A percentile compares a stretch with the other conserved stretches of the same genome.
phyloP scores from a whole-genome alignment of 2,888 invertebrate genomes.

The Odontomyia ornata region DNA sequence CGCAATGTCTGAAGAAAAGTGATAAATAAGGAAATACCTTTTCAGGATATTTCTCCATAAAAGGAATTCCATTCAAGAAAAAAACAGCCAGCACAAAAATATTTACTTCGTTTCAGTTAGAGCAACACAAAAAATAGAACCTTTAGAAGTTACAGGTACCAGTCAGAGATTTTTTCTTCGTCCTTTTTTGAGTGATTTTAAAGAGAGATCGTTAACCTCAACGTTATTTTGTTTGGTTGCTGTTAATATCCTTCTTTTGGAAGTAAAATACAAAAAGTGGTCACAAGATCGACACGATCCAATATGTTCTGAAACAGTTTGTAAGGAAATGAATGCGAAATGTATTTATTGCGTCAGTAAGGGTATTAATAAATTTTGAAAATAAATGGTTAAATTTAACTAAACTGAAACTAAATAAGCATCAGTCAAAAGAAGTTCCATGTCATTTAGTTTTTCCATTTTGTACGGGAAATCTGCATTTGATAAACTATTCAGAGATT shows the following conservation, averaged over 20 bases:
- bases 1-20: neutral
- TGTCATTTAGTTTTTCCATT: too few relatives aligned
- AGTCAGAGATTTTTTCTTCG: too few relatives aligned
- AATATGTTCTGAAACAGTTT: neutral
- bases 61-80: neutral
- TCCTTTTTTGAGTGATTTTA: neutral
- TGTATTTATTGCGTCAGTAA: too few relatives aligned
- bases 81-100: conserved; percentile 21
- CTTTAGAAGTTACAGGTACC: too few relatives aligned
- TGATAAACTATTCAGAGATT: too few relatives aligned
- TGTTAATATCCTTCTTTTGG: conserved; percentile 10
- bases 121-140: neutral
- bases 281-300: conserved; percentile 39
- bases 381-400: too few relatives aligned
- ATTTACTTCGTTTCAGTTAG: conserved; percentile 27
- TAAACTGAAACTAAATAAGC: too few relatives aligned
- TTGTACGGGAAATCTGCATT: too few relatives aligned
- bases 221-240: conserved; percentile 20
- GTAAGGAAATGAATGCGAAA: too few relatives aligned
- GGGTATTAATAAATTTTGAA: too few relatives aligned
- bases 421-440: too few relatives aligned
- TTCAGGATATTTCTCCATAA: neutral
- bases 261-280: conserved; percentile 7
- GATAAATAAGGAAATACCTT: conserved; percentile 36
- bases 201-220: conserved; percentile 33